phyloP scores from a whole-genome alignment of 2,888 invertebrate genomes.

The Macrosoma leucophasiata region DNA sequence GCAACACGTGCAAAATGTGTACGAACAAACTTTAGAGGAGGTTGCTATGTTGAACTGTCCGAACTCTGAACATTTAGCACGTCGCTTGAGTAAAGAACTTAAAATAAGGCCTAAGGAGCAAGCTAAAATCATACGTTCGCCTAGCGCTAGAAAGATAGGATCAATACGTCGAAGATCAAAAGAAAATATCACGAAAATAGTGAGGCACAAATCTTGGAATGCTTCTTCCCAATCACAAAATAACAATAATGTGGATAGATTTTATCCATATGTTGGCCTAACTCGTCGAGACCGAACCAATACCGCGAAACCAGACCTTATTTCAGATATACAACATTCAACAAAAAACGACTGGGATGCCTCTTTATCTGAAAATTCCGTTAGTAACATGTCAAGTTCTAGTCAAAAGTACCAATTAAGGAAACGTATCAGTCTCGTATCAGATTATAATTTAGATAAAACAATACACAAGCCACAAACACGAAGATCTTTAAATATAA shows the following conservation, averaged over 20 bases:
- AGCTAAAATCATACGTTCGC: constrained; percentile 83
- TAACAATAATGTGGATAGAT: constrained; percentile 55
- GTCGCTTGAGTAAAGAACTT: constrained; percentile 81
- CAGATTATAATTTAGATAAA: constrained; percentile 50
- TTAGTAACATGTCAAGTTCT: constrained; percentile 40
- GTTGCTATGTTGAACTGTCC: constrained; percentile 78
- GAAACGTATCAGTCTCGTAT: constrained; percentile 51
- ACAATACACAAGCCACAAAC: constrained; percentile 46
- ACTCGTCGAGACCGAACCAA: constrained; percentile 61
- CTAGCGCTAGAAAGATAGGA: constrained; percentile 88
- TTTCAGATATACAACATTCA: constrained; percentile 33
- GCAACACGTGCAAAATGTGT: constrained; percentile 81
- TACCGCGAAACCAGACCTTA: constrained; percentile 43
- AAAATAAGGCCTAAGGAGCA: constrained; percentile 83
- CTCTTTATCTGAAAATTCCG: constrained; percentile 44
- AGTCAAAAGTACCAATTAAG: constrained; percentile 52
- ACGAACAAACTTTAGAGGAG: constrained; percentile 83
- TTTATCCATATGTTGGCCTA: constrained; percentile 72
- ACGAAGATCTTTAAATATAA: constrained; percentile 55
- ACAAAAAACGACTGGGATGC: constrained; percentile 45
- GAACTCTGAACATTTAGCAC: constrained; percentile 82
- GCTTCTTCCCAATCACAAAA: constrained; percentile 60
- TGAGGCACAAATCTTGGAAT: constrained; percentile 81
- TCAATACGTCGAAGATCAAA: constrained; percentile 82
- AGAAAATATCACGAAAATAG: constrained; percentile 75